Evolutionary conservation across 2,113 vertebrate species (phyloP).

Genomic region (Podiceps cristatus): DNA sequence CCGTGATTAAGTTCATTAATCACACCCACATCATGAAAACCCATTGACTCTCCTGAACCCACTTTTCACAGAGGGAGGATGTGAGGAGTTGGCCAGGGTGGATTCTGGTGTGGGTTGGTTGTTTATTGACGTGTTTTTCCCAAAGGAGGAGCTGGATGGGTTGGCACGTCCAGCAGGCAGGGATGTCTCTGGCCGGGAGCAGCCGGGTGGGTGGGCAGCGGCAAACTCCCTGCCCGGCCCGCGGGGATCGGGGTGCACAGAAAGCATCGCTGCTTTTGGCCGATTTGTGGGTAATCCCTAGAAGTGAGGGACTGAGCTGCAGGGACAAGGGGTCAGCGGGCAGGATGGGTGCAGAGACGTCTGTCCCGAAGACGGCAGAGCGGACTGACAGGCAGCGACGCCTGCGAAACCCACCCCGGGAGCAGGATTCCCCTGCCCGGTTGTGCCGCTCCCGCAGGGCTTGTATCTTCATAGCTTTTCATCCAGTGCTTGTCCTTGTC

Average conservation of each 20-base stretch:
- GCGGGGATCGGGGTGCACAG: rapidly evolving
- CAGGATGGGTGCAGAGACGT: rapidly evolving
- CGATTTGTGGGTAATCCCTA: rapidly evolving
- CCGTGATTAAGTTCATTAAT: slow-evolving; percentile 49
- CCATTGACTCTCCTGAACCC: not conserved
- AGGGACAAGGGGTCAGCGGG: rapidly evolving
- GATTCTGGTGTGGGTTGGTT: not conserved
- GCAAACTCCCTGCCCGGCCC: not conserved
- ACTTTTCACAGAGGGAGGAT: not conserved
- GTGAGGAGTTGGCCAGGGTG: not conserved
- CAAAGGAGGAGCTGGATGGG: not conserved
- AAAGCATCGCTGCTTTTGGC: not conserved
- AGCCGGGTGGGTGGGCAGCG: not conserved
- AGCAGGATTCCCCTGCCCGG: not conserved
- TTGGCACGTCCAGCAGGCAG: not conserved
- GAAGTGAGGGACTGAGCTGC: not conserved
- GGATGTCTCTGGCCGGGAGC: not conserved
- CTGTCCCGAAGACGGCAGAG: not conserved
- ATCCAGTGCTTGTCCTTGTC: not conserved
- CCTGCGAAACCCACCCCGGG: rapidly evolving
- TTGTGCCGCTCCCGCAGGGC: rapidly evolving
- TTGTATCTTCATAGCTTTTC: not conserved
- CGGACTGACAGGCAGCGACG: rapidly evolving
- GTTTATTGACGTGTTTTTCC: not conserved
- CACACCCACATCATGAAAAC: slow-evolving; percentile 5